Evolutionary conservation across 2,888 invertebrate genomes (phyloP).

Genomic region (Lysandra bellargus): DNA sequence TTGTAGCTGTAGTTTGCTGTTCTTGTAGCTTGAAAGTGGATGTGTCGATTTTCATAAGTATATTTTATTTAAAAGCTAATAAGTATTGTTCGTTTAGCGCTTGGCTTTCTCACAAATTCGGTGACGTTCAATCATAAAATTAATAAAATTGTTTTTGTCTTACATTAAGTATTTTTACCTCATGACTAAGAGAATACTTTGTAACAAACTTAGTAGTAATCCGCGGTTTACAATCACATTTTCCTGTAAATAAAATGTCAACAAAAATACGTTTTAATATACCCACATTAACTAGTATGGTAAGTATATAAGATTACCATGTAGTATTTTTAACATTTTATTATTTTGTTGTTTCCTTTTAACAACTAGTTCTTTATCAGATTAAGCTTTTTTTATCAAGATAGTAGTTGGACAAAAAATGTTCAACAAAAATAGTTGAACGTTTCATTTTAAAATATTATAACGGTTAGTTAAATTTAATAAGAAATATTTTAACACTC

Average conservation of each 20-base stretch:
- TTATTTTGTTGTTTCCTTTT: slow-evolving; percentile 4
- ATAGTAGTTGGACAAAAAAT: not conserved
- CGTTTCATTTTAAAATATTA: too few species aligned
- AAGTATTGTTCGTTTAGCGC: too few species aligned
- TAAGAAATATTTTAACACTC: not conserved
- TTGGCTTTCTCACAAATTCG: too few species aligned
- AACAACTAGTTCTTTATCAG: slow-evolving; percentile 11
- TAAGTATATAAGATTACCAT: not conserved
- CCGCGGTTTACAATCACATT: too few species aligned
- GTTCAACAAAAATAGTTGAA: not conserved
- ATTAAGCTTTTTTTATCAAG: slow-evolving; percentile 1
- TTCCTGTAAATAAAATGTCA: not conserved
- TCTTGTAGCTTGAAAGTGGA: too few species aligned
- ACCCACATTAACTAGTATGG: not conserved
- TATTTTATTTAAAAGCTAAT: not conserved
- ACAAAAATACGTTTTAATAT: not conserved
- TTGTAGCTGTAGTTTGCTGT: too few species aligned
- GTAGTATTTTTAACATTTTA: not conserved
- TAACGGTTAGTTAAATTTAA: not conserved
- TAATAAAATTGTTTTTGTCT: too few species aligned
- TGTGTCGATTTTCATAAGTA: not conserved
- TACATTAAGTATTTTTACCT: too few species aligned
- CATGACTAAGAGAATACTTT: too few species aligned
- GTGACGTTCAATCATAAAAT: too few species aligned
- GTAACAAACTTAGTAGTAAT: too few species aligned